A percentile compares a stretch with the other conserved stretches of the same genome.
Evolutionary conservation across 1,140 invertebrate species (phyloP).

Genomic region (Cydia splendana): DNA sequence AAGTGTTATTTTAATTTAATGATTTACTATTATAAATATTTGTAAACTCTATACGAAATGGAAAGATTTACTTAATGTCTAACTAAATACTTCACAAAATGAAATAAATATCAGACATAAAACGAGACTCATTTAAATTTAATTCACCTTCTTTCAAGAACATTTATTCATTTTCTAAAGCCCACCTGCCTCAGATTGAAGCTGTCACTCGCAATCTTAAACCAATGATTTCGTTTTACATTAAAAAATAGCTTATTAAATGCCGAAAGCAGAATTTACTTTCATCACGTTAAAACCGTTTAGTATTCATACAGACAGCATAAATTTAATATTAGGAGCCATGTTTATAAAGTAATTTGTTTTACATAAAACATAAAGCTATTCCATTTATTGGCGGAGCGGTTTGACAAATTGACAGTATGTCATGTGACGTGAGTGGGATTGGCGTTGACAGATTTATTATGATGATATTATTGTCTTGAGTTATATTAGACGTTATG

Average conservation of each 20-base stretch:
- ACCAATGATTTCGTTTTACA: background rate
- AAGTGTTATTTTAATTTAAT: no score
- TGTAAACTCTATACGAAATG: background rate
- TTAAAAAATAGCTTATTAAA: slow-evolving; percentile 1
- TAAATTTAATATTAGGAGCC: background rate
- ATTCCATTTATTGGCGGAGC: slow-evolving; percentile 9
- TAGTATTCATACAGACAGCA: slow-evolving; percentile 18
- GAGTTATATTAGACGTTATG: background rate
- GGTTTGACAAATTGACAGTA: slow-evolving; percentile 15
- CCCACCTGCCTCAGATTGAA: slow-evolving; percentile 8
- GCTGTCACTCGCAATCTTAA: background rate
- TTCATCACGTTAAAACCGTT: background rate
- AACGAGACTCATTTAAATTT: slow-evolving; percentile 5
- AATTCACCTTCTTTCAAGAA: background rate
- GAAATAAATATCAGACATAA: background rate
- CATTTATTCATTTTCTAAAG: slow-evolving; percentile 3
- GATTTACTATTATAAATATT: no score
- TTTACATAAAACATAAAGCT: slow-evolving; percentile 5
- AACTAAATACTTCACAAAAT: background rate
- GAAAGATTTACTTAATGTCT: background rate
- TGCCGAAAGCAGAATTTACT: background rate
- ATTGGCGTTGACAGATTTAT: slow-evolving; percentile 22
- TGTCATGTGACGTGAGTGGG: slow-evolving; percentile 10
- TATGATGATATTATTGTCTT: slow-evolving; percentile 5
- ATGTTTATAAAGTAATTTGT: slow-evolving; percentile 20